Base-by-base conservation (phyloP, 2,888 invertebrate genomes). In the Folsomia manolachei region DNA sequence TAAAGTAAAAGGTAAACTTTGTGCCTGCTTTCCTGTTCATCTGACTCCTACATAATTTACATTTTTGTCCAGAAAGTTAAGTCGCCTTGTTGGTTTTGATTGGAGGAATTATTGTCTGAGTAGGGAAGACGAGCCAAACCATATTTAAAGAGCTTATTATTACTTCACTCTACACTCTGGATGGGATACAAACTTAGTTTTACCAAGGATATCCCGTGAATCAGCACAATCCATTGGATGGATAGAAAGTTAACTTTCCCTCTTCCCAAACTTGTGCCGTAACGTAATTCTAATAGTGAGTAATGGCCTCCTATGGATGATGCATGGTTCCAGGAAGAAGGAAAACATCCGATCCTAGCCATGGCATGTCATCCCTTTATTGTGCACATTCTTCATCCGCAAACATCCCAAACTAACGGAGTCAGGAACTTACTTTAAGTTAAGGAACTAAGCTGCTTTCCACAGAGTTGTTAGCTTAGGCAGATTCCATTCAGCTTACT, bases 331-430 rank as follows among this genome's bases (percentile, higher is more conserved):
- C 39, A 11, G n/a, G n/a, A n/a, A n/a, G 66, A 18, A 51, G 23
- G 51, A 66, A 66, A 66, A 66, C 66, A 66, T 9, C 66, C 66
- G 18, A 39, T 64, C 27, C n/a, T n/a, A n/a, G n/a, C n/a, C n/a
- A n/a, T 39, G 19, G 60, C 60, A 7, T 60, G n/a, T 60, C 60
- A 19, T 60, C 60, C n/a, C 4, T 60, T 60, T 60, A 60, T 60
- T 60, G 60, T 21, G 60, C 21, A 39, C 39, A 39, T 39, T 39
- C 39, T 39, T 39, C 39, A 39, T 39, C 39, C 14, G 39, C 39
- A n/a, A n/a, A n/a, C 51, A 11, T 51, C 51, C 51, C 51, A 51
- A 51, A 51, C 51, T 51, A 11, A 11, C 51, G 51, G 51, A n/a
- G n/a, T n/a, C 39, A 39, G 39, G 39, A 39, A 39, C 39, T 39